Percentiles rank a stretch among this genome's conserved stretches.
phyloP scores from a whole-genome alignment of 2,888 invertebrate genomes.

The Aphrophora alni region DNA sequence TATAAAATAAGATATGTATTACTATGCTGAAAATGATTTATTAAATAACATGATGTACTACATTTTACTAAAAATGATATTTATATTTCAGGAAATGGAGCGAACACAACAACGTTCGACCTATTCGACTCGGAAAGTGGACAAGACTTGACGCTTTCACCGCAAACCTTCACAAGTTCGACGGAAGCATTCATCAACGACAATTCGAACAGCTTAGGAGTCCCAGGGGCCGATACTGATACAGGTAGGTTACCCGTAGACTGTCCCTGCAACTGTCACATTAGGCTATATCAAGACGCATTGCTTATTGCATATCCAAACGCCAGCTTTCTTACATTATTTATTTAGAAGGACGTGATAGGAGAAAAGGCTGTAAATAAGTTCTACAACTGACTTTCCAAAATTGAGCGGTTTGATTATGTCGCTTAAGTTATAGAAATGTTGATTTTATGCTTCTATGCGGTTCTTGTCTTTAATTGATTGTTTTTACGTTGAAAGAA shows the following conservation, averaged over 20 bases:
- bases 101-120: constrained; percentile 57
- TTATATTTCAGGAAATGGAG: constrained; percentile 33
- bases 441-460: too few species aligned
- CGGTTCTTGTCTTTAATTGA: too few species aligned
- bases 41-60: too few species aligned
- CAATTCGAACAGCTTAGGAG: constrained; percentile 68
- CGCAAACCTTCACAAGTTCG: constrained; percentile 68
- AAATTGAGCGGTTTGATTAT: too few species aligned
- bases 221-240: constrained; percentile 64
- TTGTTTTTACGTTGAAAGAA: too few species aligned
- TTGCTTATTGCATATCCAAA: not conserved
- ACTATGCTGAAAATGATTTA: too few species aligned
- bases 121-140: constrained; percentile 67
- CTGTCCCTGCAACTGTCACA: not conserved
- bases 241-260: constrained; percentile 59
- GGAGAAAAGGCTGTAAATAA: too few species aligned
- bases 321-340: not conserved
- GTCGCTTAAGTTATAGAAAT: too few species aligned
- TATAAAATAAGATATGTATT: too few species aligned
- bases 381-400: too few species aligned
- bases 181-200: constrained; percentile 69
- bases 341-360: too few species aligned
- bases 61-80: not conserved
- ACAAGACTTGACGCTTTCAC: constrained; percentile 67
- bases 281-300: not conserved